A percentile compares a stretch with the other conserved stretches of the same genome.
phyloP scores from a whole-genome alignment of 2,888 invertebrate genomes.

The Brachylomia viminalis region DNA sequence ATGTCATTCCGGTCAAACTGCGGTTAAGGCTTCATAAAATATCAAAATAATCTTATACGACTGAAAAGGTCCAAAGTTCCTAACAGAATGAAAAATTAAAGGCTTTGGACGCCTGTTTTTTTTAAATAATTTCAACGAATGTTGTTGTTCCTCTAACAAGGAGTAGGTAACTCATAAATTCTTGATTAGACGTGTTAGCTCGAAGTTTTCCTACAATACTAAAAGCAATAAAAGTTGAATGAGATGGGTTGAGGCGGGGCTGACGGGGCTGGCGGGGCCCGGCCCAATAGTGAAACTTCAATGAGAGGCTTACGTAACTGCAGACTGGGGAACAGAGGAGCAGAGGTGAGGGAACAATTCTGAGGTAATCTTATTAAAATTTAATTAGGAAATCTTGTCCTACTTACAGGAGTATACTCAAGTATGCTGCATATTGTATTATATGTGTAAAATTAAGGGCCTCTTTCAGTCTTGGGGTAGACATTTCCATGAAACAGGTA shows the following conservation, averaged over 20 bases:
- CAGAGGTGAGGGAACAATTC: slow-evolving; percentile 18
- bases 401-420: not conserved
- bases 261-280: slow-evolving; percentile 14
- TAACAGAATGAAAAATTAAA: not conserved
- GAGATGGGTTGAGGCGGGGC: slow-evolving; percentile 65
- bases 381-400: slow-evolving; percentile 29
- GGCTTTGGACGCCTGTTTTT: too few relatives aligned
- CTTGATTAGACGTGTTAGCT: slow-evolving; percentile 39
- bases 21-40: not conserved
- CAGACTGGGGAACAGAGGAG: slow-evolving; percentile 47
- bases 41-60: too few relatives aligned
- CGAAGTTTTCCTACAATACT: slow-evolving; percentile 48
- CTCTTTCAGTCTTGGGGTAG: not conserved
- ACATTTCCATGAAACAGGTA: too few relatives aligned
- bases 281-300: slow-evolving; percentile 77
- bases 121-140: not conserved
- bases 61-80: not conserved
- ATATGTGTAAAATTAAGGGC: slow-evolving; percentile 4
- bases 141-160: slow-evolving; percentile 5
- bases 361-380: slow-evolving; percentile 44
- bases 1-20: not conserved
- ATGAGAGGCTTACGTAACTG: slow-evolving; percentile 81
- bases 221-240: slow-evolving; percentile 74
- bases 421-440: slow-evolving; percentile 14
- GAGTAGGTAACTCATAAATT: slow-evolving; percentile 24